Conservation (phyloP, 2,797 vertebrate species). For the Chanos chanos region DNA sequence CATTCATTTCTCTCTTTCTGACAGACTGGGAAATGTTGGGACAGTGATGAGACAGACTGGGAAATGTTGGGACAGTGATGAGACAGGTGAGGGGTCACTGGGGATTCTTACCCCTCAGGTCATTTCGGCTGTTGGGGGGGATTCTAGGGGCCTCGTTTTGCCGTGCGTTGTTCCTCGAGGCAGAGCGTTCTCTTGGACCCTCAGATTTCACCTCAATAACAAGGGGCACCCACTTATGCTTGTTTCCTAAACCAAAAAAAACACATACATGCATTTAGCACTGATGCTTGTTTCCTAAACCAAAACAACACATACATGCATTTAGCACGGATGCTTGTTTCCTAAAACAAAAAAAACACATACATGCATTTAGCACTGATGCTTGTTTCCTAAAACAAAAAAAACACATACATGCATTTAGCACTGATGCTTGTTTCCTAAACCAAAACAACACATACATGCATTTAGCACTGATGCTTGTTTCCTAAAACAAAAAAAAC, state of each 20-base stretch:
- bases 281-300: too few relatives aligned
- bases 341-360: too few relatives aligned
- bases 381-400: too few relatives aligned
- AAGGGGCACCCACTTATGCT: slow-evolving; percentile 97
- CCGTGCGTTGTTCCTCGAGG: slow-evolving; percentile 87
- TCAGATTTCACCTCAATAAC: slow-evolving; percentile 98
- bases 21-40: too few relatives aligned
- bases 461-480: not conserved
- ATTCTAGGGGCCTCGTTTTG: slow-evolving; percentile 87
- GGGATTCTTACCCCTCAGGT: slow-evolving; percentile 88
- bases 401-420: too few relatives aligned
- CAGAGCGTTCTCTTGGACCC: slow-evolving; percentile 87
- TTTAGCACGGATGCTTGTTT: too few relatives aligned
- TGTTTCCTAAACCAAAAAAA: slow-evolving; percentile 74
- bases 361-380: too few relatives aligned
- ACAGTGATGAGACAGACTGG: too few relatives aligned
- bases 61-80: not conserved
- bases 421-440: not conserved
- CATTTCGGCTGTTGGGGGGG: slow-evolving; percentile 80
- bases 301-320: too few relatives aligned
- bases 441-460: not conserved
- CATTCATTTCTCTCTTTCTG: too few relatives aligned
- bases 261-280: not conserved
- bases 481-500: not conserved
- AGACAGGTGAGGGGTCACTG: not conserved